Evolutionary conservation across 2,888 invertebrate species (phyloP).

Genomic region (Steinernema scapterisci): DNA sequence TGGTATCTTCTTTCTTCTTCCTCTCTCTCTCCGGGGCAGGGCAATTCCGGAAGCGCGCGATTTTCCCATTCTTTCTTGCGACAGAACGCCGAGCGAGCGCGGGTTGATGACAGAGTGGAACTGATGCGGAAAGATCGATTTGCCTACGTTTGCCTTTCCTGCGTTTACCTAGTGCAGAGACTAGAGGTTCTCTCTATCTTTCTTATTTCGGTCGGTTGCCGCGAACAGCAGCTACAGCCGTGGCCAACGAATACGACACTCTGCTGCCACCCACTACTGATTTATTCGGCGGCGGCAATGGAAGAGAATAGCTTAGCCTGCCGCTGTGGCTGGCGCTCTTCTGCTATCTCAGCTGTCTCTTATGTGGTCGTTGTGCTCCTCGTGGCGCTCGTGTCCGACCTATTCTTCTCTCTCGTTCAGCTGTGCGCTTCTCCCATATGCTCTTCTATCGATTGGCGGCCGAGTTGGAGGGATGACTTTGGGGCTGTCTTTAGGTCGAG

Average conservation of each 20-base stretch:
- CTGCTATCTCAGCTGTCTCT: conserved; percentile 31
- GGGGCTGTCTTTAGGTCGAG: no score
- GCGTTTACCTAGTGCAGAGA: background rate
- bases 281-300: no score
- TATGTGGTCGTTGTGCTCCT: background rate
- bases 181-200: background rate
- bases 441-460: conserved; percentile 3
- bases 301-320: conserved; percentile 6
- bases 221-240: no score
- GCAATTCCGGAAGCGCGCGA: no score
- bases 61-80: no score
- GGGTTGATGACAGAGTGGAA: background rate
- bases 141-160: background rate
- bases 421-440: background rate
- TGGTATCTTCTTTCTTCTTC: no score
- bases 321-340: background rate
- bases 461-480: no score
- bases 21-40: no score
- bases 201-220: background rate
- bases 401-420: background rate
- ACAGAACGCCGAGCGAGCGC: background rate
- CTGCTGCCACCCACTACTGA: conserved; percentile 13
- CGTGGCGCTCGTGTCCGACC: background rate
- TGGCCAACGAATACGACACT: no score
- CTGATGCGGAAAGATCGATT: background rate